Conservation (phyloP, 2,888 invertebrate species). For the Tetropium fuscum region DNA sequence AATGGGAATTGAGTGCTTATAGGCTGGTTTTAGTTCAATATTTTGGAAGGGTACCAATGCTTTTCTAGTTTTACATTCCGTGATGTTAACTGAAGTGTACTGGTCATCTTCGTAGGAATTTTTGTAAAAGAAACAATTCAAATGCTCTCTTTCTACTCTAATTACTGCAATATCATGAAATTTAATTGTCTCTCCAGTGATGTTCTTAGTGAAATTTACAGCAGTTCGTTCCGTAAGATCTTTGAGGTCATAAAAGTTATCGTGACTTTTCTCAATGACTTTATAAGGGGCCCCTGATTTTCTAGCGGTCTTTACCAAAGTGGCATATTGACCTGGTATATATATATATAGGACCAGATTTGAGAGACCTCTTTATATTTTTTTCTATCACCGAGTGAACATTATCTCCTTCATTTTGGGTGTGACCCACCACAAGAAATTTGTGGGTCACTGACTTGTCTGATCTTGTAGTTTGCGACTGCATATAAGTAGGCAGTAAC, state of each 20-base stretch:
- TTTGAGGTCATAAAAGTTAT: slow-evolving; percentile 34
- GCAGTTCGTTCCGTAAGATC: slow-evolving; percentile 14
- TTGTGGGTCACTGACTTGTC: slow-evolving; percentile 22
- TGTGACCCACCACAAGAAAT: slow-evolving; percentile 31
- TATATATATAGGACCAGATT: slow-evolving; percentile 34
- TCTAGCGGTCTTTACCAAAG: slow-evolving; percentile 25
- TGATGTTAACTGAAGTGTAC: slow-evolving; percentile 10
- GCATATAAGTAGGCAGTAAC: slow-evolving; percentile 21
- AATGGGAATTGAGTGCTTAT: slow-evolving; percentile 5
- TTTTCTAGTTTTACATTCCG: slow-evolving; percentile 1
- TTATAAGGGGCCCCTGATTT: slow-evolving; percentile 30
- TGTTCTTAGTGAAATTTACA: slow-evolving; percentile 14
- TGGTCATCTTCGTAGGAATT: slow-evolving; percentile 22
- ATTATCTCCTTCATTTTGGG: slow-evolving; percentile 33
- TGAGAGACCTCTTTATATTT: slow-evolving; percentile 30
- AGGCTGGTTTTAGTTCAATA: slow-evolving; percentile 2
- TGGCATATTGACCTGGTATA: slow-evolving; percentile 27
- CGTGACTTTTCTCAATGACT: slow-evolving; percentile 28
- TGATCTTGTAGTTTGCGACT: slow-evolving; percentile 16
- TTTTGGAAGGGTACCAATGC: slow-evolving; percentile 4
- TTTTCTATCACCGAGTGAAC: slow-evolving; percentile 36
- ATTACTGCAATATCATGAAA: slow-evolving; percentile 17
- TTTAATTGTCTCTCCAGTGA: slow-evolving; percentile 2
- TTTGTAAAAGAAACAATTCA: slow-evolving; percentile 23
- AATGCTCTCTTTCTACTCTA: slow-evolving; percentile 13